Evolutionary conservation across 2,888 invertebrate species (phyloP).

Genomic region (Antheraea yamamai): DNA sequence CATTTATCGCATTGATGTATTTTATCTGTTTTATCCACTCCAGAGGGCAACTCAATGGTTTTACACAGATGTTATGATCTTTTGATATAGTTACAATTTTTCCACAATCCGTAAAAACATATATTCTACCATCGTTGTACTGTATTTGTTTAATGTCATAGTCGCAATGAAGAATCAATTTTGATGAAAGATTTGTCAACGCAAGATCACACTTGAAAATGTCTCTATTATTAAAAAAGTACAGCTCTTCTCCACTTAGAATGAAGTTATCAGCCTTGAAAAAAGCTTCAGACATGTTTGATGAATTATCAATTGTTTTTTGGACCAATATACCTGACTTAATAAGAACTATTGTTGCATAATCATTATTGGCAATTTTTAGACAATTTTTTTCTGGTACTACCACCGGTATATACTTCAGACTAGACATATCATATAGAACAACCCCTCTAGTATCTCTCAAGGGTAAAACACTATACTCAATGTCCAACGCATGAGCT

Average conservation of each 20-base stretch:
- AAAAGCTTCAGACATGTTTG: conserved; percentile 50
- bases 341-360: conserved; percentile 52
- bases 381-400: conserved; percentile 56
- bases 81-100: conserved; percentile 53
- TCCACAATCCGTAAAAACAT: conserved; percentile 64
- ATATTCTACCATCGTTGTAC: conserved; percentile 43
- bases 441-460: conserved; percentile 58
- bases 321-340: conserved; percentile 58
- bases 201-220: conserved; percentile 55
- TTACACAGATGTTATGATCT: conserved; percentile 37
- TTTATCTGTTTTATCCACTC: conserved; percentile 67
- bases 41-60: conserved; percentile 51
- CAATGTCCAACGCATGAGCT: conserved; percentile 53
- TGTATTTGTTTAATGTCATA: conserved; percentile 64
- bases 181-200: conserved; percentile 44
- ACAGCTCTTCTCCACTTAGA: conserved; percentile 47
- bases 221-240: conserved; percentile 56
- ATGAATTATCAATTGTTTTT: conserved; percentile 47
- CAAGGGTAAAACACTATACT: conserved; percentile 60
- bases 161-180: conserved; percentile 51
- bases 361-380: conserved; percentile 60
- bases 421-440: conserved; percentile 55
- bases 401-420: conserved; percentile 61
- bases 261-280: conserved; percentile 63
- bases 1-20: conserved; percentile 55